Percentiles rank a stretch among this genome's conserved stretches.
Evolutionary conservation across 2,888 invertebrate species (phyloP).

Genomic region (Thyatira batis): DNA sequence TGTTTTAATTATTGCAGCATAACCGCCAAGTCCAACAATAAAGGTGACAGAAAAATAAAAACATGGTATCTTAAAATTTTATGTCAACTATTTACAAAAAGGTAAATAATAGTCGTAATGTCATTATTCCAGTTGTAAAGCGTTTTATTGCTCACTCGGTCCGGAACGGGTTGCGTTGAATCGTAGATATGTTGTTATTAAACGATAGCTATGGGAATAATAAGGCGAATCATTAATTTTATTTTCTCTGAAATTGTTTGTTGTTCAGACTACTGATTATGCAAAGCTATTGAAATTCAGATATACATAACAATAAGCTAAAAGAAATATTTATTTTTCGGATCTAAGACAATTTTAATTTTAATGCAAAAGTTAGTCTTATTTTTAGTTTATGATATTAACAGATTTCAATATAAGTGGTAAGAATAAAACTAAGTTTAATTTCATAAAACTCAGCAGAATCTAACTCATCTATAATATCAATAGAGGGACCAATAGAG

Average conservation of each 20-base stretch:
- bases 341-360: too few species aligned
- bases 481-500: neutral
- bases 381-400: too few species aligned
- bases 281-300: too few species aligned
- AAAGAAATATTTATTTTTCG: too few species aligned
- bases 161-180: slow-evolving; percentile 16
- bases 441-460: neutral
- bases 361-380: too few species aligned
- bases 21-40: neutral
- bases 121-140: slow-evolving; percentile 42
- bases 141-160: slow-evolving; percentile 34
- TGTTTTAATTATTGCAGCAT: too few species aligned
- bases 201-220: slow-evolving; percentile 24
- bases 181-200: slow-evolving; percentile 17
- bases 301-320: too few species aligned
- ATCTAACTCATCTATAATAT: neutral
- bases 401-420: too few species aligned
- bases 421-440: neutral
- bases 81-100: slow-evolving; percentile 22
- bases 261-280: neutral
- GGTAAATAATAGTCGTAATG: slow-evolving; percentile 36
- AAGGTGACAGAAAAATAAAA: neutral
- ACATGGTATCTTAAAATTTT: neutral
- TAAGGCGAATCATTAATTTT: slow-evolving; percentile 7
- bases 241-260: neutral